Evolutionary conservation across 2,888 invertebrate genomes (phyloP).

Genomic region (Brachyptera putata): DNA sequence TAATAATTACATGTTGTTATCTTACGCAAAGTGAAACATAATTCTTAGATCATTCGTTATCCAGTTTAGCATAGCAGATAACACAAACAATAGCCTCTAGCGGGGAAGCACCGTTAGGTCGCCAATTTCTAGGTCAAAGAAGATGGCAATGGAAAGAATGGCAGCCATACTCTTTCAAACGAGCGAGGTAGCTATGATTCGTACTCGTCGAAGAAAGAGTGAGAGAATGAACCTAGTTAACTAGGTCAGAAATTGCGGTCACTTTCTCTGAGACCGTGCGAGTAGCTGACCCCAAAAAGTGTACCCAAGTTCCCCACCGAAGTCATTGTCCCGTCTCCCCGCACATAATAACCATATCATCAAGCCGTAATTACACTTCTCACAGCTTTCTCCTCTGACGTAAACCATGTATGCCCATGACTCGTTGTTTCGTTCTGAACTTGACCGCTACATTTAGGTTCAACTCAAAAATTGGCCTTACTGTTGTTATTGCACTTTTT

Average conservation of each 20-base stretch:
- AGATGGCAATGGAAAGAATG: slow-evolving; percentile 4
- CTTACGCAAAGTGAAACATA: slow-evolving; percentile 17
- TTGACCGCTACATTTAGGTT: slow-evolving; percentile 13
- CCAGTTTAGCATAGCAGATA: background rate
- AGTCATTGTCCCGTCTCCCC: slow-evolving; percentile 7
- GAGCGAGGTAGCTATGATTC: background rate
- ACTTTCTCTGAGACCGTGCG: slow-evolving; percentile 23
- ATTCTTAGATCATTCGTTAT: slow-evolving; percentile 6
- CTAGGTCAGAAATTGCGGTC: slow-evolving; percentile 25
- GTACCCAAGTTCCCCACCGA: background rate
- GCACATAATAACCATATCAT: too few relatives aligned
- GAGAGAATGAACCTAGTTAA: background rate
- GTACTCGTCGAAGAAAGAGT: slow-evolving; percentile 1
- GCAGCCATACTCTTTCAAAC: background rate
- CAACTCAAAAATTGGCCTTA: slow-evolving; percentile 14
- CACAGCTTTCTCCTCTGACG: slow-evolving; percentile 7
- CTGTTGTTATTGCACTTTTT: background rate
- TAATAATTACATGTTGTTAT: slow-evolving; percentile 18
- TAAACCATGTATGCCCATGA: background rate
- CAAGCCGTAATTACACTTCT: background rate
- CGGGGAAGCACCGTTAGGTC: too few relatives aligned
- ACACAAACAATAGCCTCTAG: background rate
- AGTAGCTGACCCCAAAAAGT: slow-evolving; percentile 22
- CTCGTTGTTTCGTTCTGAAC: slow-evolving; percentile 3
- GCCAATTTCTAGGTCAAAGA: slow-evolving; percentile 2